These are phyloP conservation scores for Scaptomyza hsui DNA, from an alignment of 1,140 invertebrate genomes.

Conservation along the genomic window DNA sequence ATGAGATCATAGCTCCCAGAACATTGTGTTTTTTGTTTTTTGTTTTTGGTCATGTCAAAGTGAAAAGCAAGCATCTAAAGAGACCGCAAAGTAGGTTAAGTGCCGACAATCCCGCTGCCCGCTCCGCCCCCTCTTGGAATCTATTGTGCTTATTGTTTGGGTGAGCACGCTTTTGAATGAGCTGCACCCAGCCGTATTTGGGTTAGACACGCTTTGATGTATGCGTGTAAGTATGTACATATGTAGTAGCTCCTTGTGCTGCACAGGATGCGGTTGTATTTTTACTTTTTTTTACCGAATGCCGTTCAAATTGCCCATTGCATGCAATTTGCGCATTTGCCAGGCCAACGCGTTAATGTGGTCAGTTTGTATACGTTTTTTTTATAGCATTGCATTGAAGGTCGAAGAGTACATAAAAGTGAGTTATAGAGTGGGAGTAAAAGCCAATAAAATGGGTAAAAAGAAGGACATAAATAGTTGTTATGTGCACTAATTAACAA, in stretches of 20 bases:
- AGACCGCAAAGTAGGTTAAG: constrained; percentile 72
- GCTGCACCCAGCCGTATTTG: constrained; percentile 45
- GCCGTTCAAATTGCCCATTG: constrained; percentile 46
- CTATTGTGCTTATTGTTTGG: constrained; percentile 44
- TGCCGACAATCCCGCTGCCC: constrained; percentile 37
- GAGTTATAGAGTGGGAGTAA: background rate
- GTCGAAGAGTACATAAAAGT: constrained; percentile 4
- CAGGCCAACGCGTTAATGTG: constrained; percentile 28
- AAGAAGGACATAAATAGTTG: background rate
- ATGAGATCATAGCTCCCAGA: constrained; percentile 66
- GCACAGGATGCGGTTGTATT: constrained; percentile 25
- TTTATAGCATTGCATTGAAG: constrained; percentile 14
- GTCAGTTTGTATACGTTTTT: constrained; percentile 12
- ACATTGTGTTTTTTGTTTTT: background rate
- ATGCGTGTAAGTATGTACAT: too few relatives aligned
- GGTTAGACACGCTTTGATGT: constrained; percentile 21
- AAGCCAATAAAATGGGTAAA: background rate
- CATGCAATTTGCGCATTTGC: constrained; percentile 73
- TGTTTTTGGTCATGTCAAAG: constrained; percentile 56
- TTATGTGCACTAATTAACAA: too few relatives aligned
- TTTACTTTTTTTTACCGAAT: background rate
- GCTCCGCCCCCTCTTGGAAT: constrained; percentile 3
- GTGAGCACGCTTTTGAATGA: background rate
- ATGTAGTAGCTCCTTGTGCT: background rate
- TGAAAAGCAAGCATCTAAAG: constrained; percentile 60